Evolutionary conservation across 2,888 invertebrate species (phyloP), one percentile per base, ranked within the genome.

Genomic region (Siphonodentalium dalli): DNA sequence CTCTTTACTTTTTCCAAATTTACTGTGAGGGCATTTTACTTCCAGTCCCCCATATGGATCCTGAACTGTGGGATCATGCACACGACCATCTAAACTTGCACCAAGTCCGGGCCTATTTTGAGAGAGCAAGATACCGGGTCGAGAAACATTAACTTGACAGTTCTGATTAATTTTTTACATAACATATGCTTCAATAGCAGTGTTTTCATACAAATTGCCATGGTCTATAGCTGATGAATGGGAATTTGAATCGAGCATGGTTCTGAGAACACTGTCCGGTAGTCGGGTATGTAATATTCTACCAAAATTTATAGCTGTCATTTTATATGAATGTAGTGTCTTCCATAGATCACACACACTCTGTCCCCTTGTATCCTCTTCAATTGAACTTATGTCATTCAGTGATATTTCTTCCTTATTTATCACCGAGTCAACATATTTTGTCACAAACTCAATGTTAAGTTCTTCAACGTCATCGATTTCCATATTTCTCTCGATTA

Each of bases 1-100:
- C 9, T 29, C 31, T 11, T 21, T 15, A 33, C 21, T 33, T 18
- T 31, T 20, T 8, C 26, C 41, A 7, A n/a, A 15, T 5, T 35
- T 18, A 13, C 24, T 26, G 13, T 26, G 11, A 15, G 41, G 49
- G n/a, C 41, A 41, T 21, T 49, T 49, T 11, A 40, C 31, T 41
- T 41, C 41, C 11, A 42, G 35, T n/a, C 41, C 23, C 2, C 42
- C 41, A 33, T 33, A 24, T 15, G 9, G n/a, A n/a, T 49, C 8
- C 33, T 28, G 23, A 18, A 9, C 24, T 20, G 31, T 41, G 11
- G n/a, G 1, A 37, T 49, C 49, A 49, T 18, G 18, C 11, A 49
- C 34, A 0, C 13, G 15, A 20, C 48, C 40, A 41, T 48, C 41
- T 13, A 48, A 29, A 40, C 40, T 4, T 8, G 48, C 5, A 42